Evolutionary conservation across 2,797 vertebrate genomes (phyloP).

Genomic region (Syngnathus acus): DNA sequence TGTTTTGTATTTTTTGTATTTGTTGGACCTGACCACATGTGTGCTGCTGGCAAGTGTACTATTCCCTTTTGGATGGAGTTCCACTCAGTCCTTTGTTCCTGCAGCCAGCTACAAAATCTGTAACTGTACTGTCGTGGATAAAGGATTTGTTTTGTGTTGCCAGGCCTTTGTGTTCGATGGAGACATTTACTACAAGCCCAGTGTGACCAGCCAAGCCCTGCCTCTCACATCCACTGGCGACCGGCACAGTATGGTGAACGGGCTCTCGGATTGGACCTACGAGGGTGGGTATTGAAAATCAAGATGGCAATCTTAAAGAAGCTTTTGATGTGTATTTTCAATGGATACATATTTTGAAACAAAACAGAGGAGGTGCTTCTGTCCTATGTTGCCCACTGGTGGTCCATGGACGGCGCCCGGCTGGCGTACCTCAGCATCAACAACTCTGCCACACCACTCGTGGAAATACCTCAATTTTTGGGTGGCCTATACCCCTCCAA

Average conservation of each 20-base stretch:
- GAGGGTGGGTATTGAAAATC: constrained; percentile 58
- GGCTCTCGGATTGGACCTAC: constrained; percentile 78
- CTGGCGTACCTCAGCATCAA: constrained; percentile 78
- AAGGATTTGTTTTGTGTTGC: constrained; percentile 36
- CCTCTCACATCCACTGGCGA: constrained; percentile 67
- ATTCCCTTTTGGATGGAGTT: constrained; percentile 41
- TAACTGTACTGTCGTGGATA: constrained; percentile 29
- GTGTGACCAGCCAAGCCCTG: constrained; percentile 56
- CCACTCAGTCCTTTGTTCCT: constrained; percentile 12
- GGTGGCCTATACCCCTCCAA: constrained; percentile 75
- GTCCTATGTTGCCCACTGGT: constrained; percentile 72
- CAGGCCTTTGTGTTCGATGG: constrained; percentile 75
- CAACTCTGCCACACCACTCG: constrained; percentile 74
- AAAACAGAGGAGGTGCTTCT: constrained; percentile 75
- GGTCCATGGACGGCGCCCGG: constrained; percentile 73
- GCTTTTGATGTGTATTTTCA: constrained; percentile 2
- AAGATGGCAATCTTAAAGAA: not conserved
- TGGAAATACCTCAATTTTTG: constrained; percentile 79
- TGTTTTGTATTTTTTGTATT: not conserved
- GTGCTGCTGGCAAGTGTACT: constrained; percentile 30
- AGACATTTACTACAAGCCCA: constrained; percentile 76
- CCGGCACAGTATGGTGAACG: constrained; percentile 65
- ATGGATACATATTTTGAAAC: not conserved
- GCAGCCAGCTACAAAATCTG: not conserved
- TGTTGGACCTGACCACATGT: not conserved